Percentiles rank a stretch among this genome's conserved stretches.
Evolutionary conservation across 1,140 invertebrate genomes (phyloP).

Genomic region (Temnothorax nylanderi): DNA sequence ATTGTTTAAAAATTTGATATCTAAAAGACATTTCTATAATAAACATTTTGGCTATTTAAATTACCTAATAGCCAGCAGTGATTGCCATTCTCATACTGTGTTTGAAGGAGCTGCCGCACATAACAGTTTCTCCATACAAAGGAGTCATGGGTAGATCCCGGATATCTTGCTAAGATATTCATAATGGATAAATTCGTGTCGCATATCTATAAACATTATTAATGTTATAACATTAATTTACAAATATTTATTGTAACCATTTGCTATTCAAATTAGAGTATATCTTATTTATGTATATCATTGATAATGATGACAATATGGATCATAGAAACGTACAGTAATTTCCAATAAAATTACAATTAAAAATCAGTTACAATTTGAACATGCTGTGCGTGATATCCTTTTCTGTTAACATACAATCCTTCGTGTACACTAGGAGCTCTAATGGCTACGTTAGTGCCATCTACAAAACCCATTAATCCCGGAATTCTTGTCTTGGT

Average conservation of each 20-base stretch:
- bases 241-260: too few species aligned
- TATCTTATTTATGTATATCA: neutral
- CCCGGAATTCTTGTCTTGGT: neutral
- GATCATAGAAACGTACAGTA: too few species aligned
- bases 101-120: neutral
- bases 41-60: neutral
- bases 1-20: too few species aligned
- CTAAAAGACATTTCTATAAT: neutral
- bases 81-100: neutral
- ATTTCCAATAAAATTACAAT: neutral
- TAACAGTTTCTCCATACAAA: neutral
- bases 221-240: too few species aligned
- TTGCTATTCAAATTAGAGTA: too few species aligned
- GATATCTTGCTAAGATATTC: neutral
- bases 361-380: constrained; percentile 1
- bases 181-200: neutral
- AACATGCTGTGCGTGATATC: neutral
- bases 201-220: neutral
- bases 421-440: neutral
- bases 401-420: neutral
- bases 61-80: neutral
- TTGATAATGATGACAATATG: too few species aligned
- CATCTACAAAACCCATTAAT: neutral
- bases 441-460: neutral
- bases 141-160: neutral